These are phyloP conservation scores for Sminthurides aquaticus DNA, from an alignment of 2,888 invertebrate species.

Conservation along the genomic window DNA sequence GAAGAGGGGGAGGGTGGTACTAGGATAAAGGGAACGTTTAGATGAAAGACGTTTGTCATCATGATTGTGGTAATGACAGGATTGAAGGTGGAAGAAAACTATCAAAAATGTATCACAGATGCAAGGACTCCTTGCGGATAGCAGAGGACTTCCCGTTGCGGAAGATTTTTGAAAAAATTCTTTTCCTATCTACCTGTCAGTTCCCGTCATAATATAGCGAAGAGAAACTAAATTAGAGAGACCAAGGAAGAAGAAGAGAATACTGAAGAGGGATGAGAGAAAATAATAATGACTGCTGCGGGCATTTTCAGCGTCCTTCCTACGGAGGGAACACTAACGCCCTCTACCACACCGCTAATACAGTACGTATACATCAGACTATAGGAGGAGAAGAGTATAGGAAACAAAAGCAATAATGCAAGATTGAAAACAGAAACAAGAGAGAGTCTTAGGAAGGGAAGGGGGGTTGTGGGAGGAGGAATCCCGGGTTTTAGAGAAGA, in stretches of 20 bases:
- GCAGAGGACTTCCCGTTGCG: background rate
- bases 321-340: background rate
- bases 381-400: slow-evolving; percentile 12
- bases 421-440: background rate
- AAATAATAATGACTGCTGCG: background rate
- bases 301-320: too few species aligned
- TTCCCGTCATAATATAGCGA: background rate
- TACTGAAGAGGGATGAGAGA: background rate
- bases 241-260: background rate
- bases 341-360: background rate
- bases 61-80: background rate
- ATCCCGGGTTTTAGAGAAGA: background rate
- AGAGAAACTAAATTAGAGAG: background rate
- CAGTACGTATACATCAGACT: slow-evolving; percentile 7
- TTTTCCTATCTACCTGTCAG: background rate
- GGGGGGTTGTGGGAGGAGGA: background rate
- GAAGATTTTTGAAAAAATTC: background rate
- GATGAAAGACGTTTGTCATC: background rate
- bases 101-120: slow-evolving; percentile 4
- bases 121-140: background rate
- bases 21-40: background rate
- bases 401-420: background rate
- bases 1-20: background rate
- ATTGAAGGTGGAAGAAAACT: background rate
- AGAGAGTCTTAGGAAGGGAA: background rate